Percentiles rank a stretch among this genome's conserved stretches.
Conservation (phyloP, 2,888 invertebrate genomes). For the Chydorus sphaericus region DNA sequence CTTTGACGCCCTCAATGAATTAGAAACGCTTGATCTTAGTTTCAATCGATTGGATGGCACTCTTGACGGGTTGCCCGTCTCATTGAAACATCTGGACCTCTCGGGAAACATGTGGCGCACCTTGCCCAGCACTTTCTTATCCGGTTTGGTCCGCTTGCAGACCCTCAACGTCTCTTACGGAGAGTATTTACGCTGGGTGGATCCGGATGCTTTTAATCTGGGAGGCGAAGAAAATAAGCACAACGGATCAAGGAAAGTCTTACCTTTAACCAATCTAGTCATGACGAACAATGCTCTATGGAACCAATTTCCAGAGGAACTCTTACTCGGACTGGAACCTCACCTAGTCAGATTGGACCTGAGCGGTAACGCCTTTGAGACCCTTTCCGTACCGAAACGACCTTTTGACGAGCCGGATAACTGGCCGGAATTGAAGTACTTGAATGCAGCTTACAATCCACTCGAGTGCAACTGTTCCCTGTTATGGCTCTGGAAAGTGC, state of each 20-base stretch:
- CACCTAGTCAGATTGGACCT: slow-evolving; percentile 3
- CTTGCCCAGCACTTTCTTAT: slow-evolving; percentile 6
- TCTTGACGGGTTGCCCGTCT: not conserved
- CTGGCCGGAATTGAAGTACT: not conserved
- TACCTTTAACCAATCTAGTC: not conserved
- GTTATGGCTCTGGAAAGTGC: slow-evolving; percentile 3
- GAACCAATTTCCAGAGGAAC: not conserved
- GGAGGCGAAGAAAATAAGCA: too few relatives aligned
- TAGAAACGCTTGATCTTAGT: slow-evolving; percentile 19
- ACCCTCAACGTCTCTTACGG: slow-evolving; percentile 9
- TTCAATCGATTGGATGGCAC: slow-evolving; percentile 21
- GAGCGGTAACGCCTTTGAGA: slow-evolving; percentile 10
- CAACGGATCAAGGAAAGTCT: not conserved
- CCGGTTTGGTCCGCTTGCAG: not conserved
- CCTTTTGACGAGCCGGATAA: not conserved
- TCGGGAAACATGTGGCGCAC: slow-evolving; percentile 9
- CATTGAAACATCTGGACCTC: slow-evolving; percentile 6
- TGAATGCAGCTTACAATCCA: slow-evolving; percentile 9
- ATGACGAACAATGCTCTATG: slow-evolving; percentile 12
- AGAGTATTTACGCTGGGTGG: slow-evolving; percentile 4
- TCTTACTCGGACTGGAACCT: not conserved
- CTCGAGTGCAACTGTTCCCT: slow-evolving; percentile 8
- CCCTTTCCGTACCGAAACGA: not conserved
- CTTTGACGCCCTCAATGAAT: not conserved
- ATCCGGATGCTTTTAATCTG: slow-evolving; percentile 1